Evolutionary conservation across 2,888 invertebrate genomes (phyloP), one percentile per base, ranked within the genome.

Genomic region (Cantharis flavilabris): DNA sequence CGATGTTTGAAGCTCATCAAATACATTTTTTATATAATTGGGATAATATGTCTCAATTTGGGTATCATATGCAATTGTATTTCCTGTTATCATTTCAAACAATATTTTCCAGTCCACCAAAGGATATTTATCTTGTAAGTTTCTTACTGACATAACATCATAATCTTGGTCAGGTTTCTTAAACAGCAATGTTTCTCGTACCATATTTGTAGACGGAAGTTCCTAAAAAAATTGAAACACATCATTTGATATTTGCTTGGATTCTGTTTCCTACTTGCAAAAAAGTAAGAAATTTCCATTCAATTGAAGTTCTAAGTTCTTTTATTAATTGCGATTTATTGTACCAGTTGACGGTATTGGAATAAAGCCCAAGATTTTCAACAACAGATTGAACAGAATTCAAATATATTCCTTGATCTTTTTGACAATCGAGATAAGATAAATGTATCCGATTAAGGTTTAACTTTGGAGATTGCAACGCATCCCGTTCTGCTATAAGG

Each of bases 11-110:
- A 81, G 49, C 26, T 64, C 72, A 10, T 71, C 16, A 65, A 82
- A 81, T 2, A 81, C 33, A 1, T 67, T 64, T 13, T 65, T 33
- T 63, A 84, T 83, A 78, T 83, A 81, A 9, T 80, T 69, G 10
- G 72, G 73, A 74, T 83, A 83, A 77, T 84, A 84, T 13, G 83
- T 79, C 72, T 83, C 83, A 30, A 85, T 80, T 9, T 70, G 9
- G 26, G 81, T 80, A 14, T 81, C 73, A 2, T 77, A 73, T 9
- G 49, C 0, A 49, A 49, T n/a, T n/a, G 2, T n/a, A n/a, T n/a
- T 49, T 0, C 81, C 81, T 1, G 81, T 82, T 71, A 85, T 28
- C 11, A 73, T 80, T 72, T 77, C 67, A 62, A 85, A 83, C n/a
- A 85, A 72, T 26, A 69, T 70, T 23, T 78, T 77, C 85, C 85